Evolutionary conservation across 2,888 invertebrate species (phyloP), one percentile per base, ranked within the genome.

Genomic region (Oligia fasciuncula): DNA sequence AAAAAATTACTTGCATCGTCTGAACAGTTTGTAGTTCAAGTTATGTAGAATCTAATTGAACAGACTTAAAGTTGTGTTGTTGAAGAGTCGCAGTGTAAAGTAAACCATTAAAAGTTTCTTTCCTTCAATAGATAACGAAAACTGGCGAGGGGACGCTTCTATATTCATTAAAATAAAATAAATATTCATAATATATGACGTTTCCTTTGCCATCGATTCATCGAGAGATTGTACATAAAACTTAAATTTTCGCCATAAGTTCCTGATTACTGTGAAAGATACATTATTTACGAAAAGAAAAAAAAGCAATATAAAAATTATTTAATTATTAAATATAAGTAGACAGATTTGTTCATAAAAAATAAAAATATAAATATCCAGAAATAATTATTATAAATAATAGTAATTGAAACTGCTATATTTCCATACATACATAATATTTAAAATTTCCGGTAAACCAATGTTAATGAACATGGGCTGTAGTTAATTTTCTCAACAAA

Each of bases 131-230:
- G 40, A 49, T 76, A 71, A 84, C 62, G 73, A 51, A 35, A 84
- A 62, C 81, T 73, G 67, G 76, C n/a, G 80, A 76, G 85, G 87
- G 84, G 87, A 73, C 51, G 73, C 65, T 67, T 85, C n/a, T n/a
- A 60, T 54, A 65, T 60, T 29, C 63, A 71, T 46, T 54, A 60
- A 1, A 49, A 57, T 43, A 65, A 8, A 19, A 14, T 35, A n/a
- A 66, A 23, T 5, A 66, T 43, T 60, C 4, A 60, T 66, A 35
- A 40, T 40, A 2, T n/a, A n/a, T 4, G 54, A 60, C 51, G 65
- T 66, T 71, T 85, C 76, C 14, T 65, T 82, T 82, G 29, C 68
- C 23, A 29, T 40, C 68, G n/a, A 14, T 49, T 14, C 49, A 49
- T 49, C 49, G 49, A 49, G 9, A 83, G 14, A 60, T 65, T 72